These are phyloP conservation scores for Spinus olivaceus DNA, from an alignment of 2,797 vertebrate species.

Conservation along the genomic window DNA sequence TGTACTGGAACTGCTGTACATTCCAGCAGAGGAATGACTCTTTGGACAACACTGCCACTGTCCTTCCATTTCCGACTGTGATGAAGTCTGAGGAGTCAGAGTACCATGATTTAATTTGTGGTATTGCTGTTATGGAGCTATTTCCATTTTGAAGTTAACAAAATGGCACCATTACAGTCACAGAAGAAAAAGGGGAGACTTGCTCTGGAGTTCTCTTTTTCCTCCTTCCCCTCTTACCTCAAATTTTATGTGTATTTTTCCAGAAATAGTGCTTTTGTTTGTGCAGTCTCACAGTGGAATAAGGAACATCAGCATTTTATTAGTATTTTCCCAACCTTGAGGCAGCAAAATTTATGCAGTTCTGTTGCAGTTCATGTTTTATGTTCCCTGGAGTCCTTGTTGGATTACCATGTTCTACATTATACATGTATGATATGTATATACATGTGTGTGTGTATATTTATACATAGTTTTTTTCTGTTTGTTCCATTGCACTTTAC, in stretches of 20 bases:
- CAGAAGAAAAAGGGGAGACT: background rate
- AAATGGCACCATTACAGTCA: background rate
- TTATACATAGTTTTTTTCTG: background rate
- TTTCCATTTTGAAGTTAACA: background rate
- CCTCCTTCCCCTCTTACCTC: rapidly evolving
- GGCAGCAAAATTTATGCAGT: background rate
- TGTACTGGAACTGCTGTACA: too few relatives aligned
- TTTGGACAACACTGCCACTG: background rate
- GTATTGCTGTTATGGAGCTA: background rate
- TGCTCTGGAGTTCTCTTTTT: background rate
- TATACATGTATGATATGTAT: background rate
- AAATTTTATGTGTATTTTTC: background rate
- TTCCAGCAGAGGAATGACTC: background rate
- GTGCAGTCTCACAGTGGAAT: background rate
- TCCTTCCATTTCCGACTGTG: background rate
- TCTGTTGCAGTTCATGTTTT: background rate
- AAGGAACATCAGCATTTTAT: background rate
- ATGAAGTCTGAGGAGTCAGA: background rate
- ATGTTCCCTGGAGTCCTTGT: background rate
- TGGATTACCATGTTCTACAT: background rate
- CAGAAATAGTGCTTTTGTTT: background rate
- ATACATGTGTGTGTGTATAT: background rate
- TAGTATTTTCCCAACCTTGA: background rate
- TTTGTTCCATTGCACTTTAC: background rate
- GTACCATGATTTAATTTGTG: rapidly evolving